phyloP scores from a whole-genome alignment of 2,797 vertebrate species.

The Megalops cyprinoides region DNA sequence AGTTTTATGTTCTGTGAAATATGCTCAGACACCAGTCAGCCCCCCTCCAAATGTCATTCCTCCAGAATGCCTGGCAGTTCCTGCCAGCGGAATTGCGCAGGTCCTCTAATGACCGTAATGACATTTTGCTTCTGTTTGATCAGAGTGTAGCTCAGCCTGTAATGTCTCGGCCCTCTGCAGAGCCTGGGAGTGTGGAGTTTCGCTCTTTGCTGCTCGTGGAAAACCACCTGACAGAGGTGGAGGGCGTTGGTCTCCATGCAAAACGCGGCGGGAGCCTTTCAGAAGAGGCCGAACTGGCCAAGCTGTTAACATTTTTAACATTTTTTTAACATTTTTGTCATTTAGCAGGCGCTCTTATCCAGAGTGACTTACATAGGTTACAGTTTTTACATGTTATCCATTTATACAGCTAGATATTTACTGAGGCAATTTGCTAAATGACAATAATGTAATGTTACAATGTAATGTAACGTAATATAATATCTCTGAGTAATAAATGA shows the following conservation, averaged over 20 bases:
- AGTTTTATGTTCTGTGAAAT: background rate
- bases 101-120: background rate
- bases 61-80: background rate
- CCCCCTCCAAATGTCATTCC: background rate
- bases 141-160: background rate
- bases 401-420: no score
- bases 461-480: no score
- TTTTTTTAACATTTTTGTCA: no score
- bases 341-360: no score
- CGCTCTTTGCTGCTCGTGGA: background rate
- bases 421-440: no score
- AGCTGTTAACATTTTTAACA: no score
- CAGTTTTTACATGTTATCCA: no score
- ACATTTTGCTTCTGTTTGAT: slow-evolving; percentile 6
- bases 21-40: background rate
- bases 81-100: background rate
- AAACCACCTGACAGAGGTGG: background rate
- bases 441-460: no score
- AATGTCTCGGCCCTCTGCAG: background rate
- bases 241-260: background rate
- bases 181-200: no score
- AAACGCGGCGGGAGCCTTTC: background rate
- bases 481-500: background rate
- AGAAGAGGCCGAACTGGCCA: background rate
- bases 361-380: no score